Conservation (phyloP, 2,888 invertebrate species). For the Hofmannophila pseudospretella region DNA sequence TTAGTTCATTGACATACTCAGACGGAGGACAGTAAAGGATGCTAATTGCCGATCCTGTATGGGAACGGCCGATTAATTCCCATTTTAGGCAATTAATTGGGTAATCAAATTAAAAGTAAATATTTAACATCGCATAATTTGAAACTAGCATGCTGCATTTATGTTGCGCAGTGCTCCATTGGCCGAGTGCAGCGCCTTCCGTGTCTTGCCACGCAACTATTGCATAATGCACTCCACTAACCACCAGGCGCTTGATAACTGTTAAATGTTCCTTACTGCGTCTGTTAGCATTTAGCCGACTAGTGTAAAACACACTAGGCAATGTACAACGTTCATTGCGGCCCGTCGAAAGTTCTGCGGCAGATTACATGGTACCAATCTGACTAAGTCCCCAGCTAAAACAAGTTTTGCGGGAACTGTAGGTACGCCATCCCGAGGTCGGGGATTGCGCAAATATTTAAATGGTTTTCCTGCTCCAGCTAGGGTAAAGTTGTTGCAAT, state of each 20-base stretch:
- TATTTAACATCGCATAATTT: slow-evolving; percentile 14
- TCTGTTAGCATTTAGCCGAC: slow-evolving; percentile 3
- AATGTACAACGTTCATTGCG: slow-evolving; percentile 22
- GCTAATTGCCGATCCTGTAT: too few species aligned
- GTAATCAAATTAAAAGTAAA: slow-evolving; percentile 9
- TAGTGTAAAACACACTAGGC: slow-evolving; percentile 6
- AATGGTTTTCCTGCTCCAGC: slow-evolving; percentile 53
- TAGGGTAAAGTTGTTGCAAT: slow-evolving; percentile 22
- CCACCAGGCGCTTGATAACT: slow-evolving; percentile 15
- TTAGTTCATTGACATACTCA: too few species aligned
- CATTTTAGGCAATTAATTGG: slow-evolving; percentile 7
- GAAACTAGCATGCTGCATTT: slow-evolving; percentile 30
- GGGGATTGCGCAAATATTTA: slow-evolving; percentile 64
- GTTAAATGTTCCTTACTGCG: slow-evolving; percentile 27
- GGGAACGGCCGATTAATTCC: too few species aligned
- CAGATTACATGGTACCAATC: slow-evolving; percentile 13
- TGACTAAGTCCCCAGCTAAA: slow-evolving; percentile 37
- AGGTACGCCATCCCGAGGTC: slow-evolving; percentile 50
- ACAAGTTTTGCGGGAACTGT: slow-evolving; percentile 60
- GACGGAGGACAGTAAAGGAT: too few species aligned
- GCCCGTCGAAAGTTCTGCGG: slow-evolving; percentile 9
- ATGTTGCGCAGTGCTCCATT: slow-evolving; percentile 59
- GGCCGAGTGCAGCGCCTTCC: slow-evolving; percentile 69
- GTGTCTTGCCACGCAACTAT: slow-evolving; percentile 61
- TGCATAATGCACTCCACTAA: slow-evolving; percentile 44